Evolutionary conservation across 1,140 invertebrate species (phyloP).

Genomic region (Rhopalosiphum maidis): DNA sequence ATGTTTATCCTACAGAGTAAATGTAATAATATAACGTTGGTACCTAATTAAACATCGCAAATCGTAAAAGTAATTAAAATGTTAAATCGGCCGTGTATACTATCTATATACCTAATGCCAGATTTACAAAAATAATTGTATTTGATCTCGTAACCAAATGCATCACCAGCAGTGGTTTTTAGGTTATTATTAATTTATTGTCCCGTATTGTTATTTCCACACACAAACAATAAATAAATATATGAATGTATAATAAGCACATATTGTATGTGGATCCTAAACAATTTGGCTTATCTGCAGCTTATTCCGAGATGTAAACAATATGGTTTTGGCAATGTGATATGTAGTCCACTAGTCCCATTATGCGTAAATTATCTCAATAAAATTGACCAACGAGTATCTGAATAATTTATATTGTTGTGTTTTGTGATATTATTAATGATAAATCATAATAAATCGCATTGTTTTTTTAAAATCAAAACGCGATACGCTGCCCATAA

Average conservation of each 20-base stretch:
- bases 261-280: background rate
- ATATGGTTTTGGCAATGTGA: background rate
- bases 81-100: no score
- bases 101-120: no score
- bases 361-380: background rate
- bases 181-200: background rate
- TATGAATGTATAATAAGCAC: background rate
- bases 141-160: background rate
- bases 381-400: background rate
- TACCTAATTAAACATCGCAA: no score
- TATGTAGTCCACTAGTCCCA: background rate
- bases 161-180: background rate
- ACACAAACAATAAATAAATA: background rate
- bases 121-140: conserved; percentile 18
- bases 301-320: background rate
- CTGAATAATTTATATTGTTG: background rate
- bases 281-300: background rate
- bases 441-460: conserved; percentile 4
- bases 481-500: background rate
- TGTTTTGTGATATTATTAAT: background rate
- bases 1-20: no score
- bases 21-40: no score
- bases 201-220: background rate
- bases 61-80: no score
- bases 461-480: background rate